A percentile compares a stretch with the other conserved stretches of the same genome.
Conservation (phyloP, 2,888 invertebrate species). For the Caenorhabditis sp. region DNA sequence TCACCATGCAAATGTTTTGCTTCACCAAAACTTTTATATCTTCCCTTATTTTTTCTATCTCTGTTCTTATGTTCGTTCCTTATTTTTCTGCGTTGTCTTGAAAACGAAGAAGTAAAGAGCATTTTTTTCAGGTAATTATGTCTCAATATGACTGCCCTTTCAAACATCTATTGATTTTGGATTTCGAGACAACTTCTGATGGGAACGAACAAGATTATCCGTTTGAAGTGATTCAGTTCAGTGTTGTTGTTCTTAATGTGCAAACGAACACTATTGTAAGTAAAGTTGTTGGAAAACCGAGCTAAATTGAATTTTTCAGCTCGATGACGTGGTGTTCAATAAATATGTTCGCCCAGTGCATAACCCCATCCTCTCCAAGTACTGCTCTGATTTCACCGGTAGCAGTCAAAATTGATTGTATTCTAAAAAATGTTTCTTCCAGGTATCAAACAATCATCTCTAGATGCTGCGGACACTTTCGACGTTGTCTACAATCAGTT, state of each 20-base stretch:
- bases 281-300: not conserved
- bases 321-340: constrained; percentile 21
- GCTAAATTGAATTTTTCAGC: not conserved
- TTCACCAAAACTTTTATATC: too few relatives aligned
- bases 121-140: constrained; percentile 1
- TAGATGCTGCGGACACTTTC: constrained; percentile 27
- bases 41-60: too few relatives aligned
- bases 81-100: too few relatives aligned
- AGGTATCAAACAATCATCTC: constrained; percentile 39
- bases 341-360: constrained; percentile 34
- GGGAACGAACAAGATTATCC: not conserved
- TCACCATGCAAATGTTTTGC: too few relatives aligned
- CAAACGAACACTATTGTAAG: not conserved
- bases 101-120: too few relatives aligned
- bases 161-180: constrained; percentile 4
- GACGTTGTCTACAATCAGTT: constrained; percentile 19
- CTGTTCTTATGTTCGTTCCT: too few relatives aligned
- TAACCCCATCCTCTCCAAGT: constrained; percentile 14
- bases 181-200: constrained; percentile 16
- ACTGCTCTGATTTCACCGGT: constrained; percentile 41
- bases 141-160: not conserved
- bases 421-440: not conserved
- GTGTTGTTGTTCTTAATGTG: not conserved
- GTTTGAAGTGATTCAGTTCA: constrained; percentile 9
- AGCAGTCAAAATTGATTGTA: not conserved